These are phyloP conservation scores for Tenthredo mesomela DNA, from an alignment of 2,888 invertebrate species.

Conservation along the genomic window DNA sequence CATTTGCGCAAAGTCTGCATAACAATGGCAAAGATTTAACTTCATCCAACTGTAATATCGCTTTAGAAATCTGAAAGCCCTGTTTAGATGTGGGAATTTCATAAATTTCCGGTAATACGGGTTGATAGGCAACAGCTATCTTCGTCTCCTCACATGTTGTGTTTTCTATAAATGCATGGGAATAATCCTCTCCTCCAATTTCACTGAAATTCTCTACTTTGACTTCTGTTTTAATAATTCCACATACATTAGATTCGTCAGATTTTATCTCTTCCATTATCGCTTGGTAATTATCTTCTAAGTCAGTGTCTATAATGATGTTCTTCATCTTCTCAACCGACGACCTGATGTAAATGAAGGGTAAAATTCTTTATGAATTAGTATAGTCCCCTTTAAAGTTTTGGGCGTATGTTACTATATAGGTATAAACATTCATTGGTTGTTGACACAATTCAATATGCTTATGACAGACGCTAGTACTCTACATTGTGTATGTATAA, in stretches of 20 bases:
- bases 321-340: too few relatives aligned
- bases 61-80: background rate
- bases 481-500: conserved; percentile 58
- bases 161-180: background rate
- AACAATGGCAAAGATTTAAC: background rate
- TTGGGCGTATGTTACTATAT: background rate
- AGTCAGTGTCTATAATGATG: background rate
- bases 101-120: background rate
- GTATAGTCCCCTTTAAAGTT: background rate
- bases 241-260: background rate
- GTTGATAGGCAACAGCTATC: background rate
- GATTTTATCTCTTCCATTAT: background rate
- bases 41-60: background rate
- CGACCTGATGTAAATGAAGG: too few relatives aligned
- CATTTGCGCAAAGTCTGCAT: background rate
- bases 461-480: conserved; percentile 57
- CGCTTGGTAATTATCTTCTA: background rate
- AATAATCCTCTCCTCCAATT: background rate
- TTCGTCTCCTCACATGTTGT: background rate
- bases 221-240: background rate
- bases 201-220: background rate
- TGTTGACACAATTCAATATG: conserved; percentile 65
- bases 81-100: background rate
- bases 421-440: conserved; percentile 46
- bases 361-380: too few relatives aligned